Conservation (phyloP, 1,140 invertebrate genomes). For the Ostrea edulis region DNA sequence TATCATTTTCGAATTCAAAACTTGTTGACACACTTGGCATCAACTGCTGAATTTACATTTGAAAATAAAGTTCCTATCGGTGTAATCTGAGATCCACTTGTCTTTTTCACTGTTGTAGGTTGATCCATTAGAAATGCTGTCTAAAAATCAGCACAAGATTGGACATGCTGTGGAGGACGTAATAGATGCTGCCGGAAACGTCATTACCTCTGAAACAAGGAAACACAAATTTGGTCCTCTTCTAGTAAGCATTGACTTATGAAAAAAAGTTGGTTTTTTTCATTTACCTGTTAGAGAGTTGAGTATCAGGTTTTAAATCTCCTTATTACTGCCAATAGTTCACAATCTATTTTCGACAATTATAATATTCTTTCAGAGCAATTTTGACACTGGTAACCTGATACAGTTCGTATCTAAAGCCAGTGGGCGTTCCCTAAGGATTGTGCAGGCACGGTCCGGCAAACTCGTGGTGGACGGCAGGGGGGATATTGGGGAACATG, state of each 20-base stretch:
- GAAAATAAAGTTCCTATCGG: too few relatives aligned
- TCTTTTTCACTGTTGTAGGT: neutral
- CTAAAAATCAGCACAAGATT: neutral
- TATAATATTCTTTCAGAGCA: constrained; percentile 53
- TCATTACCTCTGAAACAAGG: neutral
- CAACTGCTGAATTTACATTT: neutral
- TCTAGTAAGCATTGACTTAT: neutral
- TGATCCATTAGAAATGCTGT: neutral
- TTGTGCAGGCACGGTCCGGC: constrained; percentile 61
- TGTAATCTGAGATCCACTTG: neutral
- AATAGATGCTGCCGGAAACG: neutral
- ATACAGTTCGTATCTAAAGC: constrained; percentile 70
- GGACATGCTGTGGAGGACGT: constrained; percentile 10
- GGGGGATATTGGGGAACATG: constrained; percentile 62
- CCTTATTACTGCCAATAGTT: neutral
- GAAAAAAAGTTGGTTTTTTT: too few relatives aligned
- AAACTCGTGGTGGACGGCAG: constrained; percentile 68
- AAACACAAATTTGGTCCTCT: neutral
- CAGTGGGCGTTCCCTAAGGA: constrained; percentile 67
- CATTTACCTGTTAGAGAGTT: too few relatives aligned
- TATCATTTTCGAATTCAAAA: neutral
- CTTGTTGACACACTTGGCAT: neutral
- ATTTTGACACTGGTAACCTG: constrained; percentile 70
- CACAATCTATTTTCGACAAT: neutral
- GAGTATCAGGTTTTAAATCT: neutral